Conservation (phyloP, 1,140 invertebrate species). For the Drosophila lacertosa region DNA sequence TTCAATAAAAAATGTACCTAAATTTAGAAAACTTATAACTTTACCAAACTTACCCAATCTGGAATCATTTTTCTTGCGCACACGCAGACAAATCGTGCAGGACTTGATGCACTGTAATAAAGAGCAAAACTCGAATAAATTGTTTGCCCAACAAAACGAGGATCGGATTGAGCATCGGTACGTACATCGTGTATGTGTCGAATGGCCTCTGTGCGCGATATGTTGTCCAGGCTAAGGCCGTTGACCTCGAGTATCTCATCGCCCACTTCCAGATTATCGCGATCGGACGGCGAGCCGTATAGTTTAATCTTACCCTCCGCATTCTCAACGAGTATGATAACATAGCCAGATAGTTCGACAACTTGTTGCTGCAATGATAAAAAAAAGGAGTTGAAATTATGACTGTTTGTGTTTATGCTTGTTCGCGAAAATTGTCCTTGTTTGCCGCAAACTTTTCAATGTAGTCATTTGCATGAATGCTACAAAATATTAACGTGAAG, state of each 20-base stretch:
- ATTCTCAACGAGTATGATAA: constrained; percentile 97
- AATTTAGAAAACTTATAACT: no score
- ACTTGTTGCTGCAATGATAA: constrained; percentile 84
- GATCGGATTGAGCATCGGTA: neutral
- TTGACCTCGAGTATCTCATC: constrained; percentile 99
- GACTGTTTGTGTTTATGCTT: neutral
- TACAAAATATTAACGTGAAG: constrained; percentile 17
- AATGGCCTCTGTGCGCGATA: constrained; percentile 94
- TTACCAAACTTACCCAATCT: constrained; percentile 94
- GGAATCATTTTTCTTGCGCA: constrained; percentile 93
- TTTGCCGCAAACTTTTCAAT: constrained; percentile 28
- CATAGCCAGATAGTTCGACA: constrained; percentile 97
- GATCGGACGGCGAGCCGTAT: constrained; percentile 97
- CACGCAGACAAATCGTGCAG: constrained; percentile 95
- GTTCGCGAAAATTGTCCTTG: constrained; percentile 19
- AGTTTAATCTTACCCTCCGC: constrained; percentile 97
- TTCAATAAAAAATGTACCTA: neutral
- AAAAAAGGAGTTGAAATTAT: neutral
- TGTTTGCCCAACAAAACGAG: neutral
- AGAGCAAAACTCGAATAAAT: neutral
- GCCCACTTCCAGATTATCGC: constrained; percentile 95
- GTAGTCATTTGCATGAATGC: constrained; percentile 52
- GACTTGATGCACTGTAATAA: constrained; percentile 95
- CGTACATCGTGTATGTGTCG: constrained; percentile 96
- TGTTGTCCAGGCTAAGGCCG: constrained; percentile 94